Evolutionary conservation across 2,113 vertebrate genomes (phyloP), one percentile per base, ranked within the genome.

Genomic region (Calyptommatus sinebrachiatus): DNA sequence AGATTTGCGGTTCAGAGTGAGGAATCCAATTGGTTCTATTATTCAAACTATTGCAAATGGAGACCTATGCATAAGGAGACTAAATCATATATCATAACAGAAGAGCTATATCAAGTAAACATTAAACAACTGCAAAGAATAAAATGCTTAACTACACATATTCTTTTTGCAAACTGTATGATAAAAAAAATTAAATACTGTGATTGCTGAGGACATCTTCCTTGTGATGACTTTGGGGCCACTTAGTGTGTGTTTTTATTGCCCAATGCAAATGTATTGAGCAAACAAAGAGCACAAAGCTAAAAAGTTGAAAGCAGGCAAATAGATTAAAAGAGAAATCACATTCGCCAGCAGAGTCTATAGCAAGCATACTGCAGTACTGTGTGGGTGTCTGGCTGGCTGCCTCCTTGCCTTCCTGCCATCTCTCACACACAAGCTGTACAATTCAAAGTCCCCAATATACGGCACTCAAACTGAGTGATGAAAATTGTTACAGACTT

Each of bases 341-440:
- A 35, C 66, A 50, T 65, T 84, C 61, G 9, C 48, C 73, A 76
- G 84, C 86, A 84, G 12, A 57, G 67, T 61, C 77, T 71, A 48
- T 31, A 79, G n/a, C 83, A 90, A 83, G 73, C 87, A 3, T 3
- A 73, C 81, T 85, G 88, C 89, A 80, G 85, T 3, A 9, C 11
- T 35, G 87, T 81, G 90, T 89, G 89, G 90, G 89, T 31, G 85
- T 83, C 81, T 7, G 84, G 68, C 81, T 86, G 79, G 84, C 85
- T 29, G 26, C 65, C 46, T 24, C 77, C 74, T 74, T 60, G n/a
- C 73, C 75, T 81, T 69, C 77, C 84, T 83, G 48, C 68, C 81
- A 81, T 79, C 57, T 78, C 79, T 83, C 53, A 2, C 77, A 78
- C 9, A 6, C 76, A 5, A 29, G 76, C 16, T 1, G 31, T 53